Evolutionary conservation across 2,113 vertebrate species (phyloP).

Genomic region (Excalfactoria chinensis): DNA sequence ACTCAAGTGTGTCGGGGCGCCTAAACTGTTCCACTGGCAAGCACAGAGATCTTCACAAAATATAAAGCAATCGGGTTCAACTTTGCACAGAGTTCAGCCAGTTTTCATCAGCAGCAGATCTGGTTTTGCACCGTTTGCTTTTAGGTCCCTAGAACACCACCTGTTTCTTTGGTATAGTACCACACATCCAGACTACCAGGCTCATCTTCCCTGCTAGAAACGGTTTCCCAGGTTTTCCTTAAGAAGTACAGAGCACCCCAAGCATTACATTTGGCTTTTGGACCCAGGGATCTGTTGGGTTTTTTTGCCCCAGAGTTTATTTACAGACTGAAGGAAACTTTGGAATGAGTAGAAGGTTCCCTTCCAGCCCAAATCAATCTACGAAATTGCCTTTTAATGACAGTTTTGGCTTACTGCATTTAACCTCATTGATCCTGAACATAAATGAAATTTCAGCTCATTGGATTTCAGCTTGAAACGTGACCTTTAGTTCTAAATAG

Average conservation of each 20-base stretch:
- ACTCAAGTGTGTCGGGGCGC: conserved; percentile 14
- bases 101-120: not conserved
- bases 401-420: conserved; percentile 6
- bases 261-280: not conserved
- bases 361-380: not conserved
- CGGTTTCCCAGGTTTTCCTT: not conserved
- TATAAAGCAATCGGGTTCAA: not conserved
- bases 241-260: not conserved
- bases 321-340: not conserved
- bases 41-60: not conserved
- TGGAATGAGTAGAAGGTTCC: not conserved
- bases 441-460: conserved; percentile 49
- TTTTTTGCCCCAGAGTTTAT: not conserved
- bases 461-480: not conserved
- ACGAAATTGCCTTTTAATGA: conserved; percentile 21
- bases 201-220: not conserved
- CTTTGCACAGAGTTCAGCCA: not conserved
- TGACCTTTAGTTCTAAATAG: not conserved
- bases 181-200: not conserved
- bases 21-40: conserved; percentile 34
- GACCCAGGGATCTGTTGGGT: not conserved
- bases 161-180: not conserved
- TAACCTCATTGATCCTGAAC: conserved; percentile 17
- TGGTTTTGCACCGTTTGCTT: not conserved
- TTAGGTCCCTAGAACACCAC: not conserved